These are phyloP conservation scores for Sminthurinus signatus DNA, from an alignment of 1,140 invertebrate genomes.

Conservation along the genomic window DNA sequence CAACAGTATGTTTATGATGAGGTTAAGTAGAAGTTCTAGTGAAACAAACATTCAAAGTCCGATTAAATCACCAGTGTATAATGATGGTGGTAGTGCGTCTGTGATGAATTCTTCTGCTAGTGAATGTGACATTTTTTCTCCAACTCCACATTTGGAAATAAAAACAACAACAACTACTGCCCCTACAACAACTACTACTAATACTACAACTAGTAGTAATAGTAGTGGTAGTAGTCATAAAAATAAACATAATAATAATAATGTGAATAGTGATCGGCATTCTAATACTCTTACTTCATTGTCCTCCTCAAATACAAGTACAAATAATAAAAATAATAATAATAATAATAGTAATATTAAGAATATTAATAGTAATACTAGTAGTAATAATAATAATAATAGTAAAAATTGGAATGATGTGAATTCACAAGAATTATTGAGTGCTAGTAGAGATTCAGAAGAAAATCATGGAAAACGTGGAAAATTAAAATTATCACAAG, in stretches of 20 bases:
- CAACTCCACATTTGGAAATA: constrained; percentile 2
- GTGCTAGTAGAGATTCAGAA: not conserved
- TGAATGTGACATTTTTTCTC: constrained; percentile 23
- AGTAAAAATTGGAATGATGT: not conserved
- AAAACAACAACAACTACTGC: too few relatives aligned
- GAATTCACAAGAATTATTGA: too few relatives aligned
- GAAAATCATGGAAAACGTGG: not conserved
- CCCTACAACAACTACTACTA: too few relatives aligned
- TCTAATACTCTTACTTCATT: constrained; percentile 9
- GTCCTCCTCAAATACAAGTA: constrained; percentile 31
- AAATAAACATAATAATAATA: too few relatives aligned
- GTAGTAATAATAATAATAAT: constrained; percentile 16
- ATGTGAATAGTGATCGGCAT: constrained; percentile 10
- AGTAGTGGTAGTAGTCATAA: too few relatives aligned
- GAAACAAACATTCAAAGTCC: constrained; percentile 27
- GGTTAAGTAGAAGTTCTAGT: constrained; percentile 21
- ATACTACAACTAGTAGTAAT: too few relatives aligned
- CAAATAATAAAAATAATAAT: constrained; percentile 23
- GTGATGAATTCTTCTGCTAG: constrained; percentile 29
- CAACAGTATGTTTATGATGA: not conserved
- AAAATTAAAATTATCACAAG: not conserved
- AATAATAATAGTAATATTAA: not conserved
- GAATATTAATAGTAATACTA: not conserved
- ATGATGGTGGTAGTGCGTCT: constrained; percentile 17
- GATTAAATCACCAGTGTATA: constrained; percentile 24